These are phyloP conservation scores for Leucoma salicis DNA, from an alignment of 2,888 invertebrate species.

Conservation along the genomic window DNA sequence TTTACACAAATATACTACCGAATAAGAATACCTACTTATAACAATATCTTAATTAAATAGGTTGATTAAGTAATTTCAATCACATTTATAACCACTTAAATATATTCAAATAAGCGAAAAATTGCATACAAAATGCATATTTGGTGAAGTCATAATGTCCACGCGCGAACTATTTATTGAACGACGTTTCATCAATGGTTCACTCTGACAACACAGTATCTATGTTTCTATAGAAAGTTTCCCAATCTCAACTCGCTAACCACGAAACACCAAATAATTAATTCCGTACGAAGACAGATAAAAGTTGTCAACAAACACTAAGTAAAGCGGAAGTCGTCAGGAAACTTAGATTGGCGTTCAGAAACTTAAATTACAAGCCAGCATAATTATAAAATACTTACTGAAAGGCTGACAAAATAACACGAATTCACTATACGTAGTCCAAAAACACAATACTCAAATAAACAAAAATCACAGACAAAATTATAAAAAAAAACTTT, in stretches of 20 bases:
- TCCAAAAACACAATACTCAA: conserved; percentile 15
- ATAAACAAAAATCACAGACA: conserved; percentile 17
- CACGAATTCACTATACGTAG: conserved; percentile 10
- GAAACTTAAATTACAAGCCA: conserved; percentile 28
- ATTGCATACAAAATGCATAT: too few species aligned
- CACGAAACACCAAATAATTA: conserved; percentile 20
- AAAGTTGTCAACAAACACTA: conserved; percentile 29
- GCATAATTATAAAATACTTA: conserved; percentile 18
- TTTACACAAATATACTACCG: too few species aligned
- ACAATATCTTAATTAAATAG: too few species aligned
- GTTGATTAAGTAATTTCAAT: too few species aligned
- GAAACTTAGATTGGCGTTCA: conserved; percentile 31
- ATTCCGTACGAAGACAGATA: conserved; percentile 20
- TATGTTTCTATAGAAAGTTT: too few species aligned
- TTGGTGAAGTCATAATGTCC: too few species aligned
- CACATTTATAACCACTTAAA: too few species aligned
- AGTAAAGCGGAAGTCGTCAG: conserved; percentile 17
- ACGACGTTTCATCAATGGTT: too few species aligned
- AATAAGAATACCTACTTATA: too few species aligned
- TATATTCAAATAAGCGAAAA: too few species aligned
- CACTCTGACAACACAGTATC: too few species aligned
- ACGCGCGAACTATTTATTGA: too few species aligned
- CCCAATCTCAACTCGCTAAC: background rate
- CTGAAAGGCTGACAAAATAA: conserved; percentile 18
- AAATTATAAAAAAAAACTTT: conserved; percentile 18